These are phyloP conservation scores for Venturia canescens DNA, from an alignment of 1,140 invertebrate genomes.

Conservation along the genomic window DNA sequence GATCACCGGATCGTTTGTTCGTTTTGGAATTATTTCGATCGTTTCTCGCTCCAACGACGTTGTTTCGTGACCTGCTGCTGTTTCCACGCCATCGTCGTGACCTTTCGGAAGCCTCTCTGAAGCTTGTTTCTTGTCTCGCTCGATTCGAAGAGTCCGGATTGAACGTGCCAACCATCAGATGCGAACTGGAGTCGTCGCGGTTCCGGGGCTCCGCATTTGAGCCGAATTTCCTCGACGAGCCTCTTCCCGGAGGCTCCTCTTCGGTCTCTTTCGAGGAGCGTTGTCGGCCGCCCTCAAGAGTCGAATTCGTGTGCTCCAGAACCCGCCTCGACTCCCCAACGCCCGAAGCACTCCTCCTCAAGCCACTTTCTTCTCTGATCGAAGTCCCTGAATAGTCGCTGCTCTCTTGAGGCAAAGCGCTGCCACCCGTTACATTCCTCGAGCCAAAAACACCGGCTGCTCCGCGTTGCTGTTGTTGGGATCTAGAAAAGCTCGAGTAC, in stretches of 20 bases:
- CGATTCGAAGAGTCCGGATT: neutral
- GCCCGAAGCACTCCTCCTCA: slow-evolving; percentile 42
- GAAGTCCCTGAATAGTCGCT: slow-evolving; percentile 70
- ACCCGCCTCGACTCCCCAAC: neutral
- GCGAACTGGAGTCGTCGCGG: neutral
- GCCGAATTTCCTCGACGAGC: neutral
- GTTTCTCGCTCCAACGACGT: neutral
- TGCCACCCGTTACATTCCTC: slow-evolving; percentile 56
- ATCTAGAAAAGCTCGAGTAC: slow-evolving; percentile 71
- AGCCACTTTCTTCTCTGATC: slow-evolving; percentile 57
- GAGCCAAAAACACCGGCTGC: slow-evolving; percentile 62
- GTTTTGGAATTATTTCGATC: neutral
- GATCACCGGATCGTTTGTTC: slow-evolving; percentile 28
- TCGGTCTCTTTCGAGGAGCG: neutral
- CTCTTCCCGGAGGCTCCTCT: neutral
- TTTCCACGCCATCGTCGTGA: neutral
- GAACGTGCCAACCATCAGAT: neutral
- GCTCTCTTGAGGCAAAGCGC: slow-evolving; percentile 60
- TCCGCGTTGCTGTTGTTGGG: slow-evolving; percentile 61
- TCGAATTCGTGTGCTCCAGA: neutral
- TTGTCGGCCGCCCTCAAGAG: neutral
- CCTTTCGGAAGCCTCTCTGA: neutral
- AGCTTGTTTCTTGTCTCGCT: neutral
- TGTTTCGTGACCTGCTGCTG: neutral
- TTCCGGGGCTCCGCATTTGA: neutral